Base-by-base conservation (phyloP, 2,888 invertebrate species). In the Ophioninae sp. region DNA sequence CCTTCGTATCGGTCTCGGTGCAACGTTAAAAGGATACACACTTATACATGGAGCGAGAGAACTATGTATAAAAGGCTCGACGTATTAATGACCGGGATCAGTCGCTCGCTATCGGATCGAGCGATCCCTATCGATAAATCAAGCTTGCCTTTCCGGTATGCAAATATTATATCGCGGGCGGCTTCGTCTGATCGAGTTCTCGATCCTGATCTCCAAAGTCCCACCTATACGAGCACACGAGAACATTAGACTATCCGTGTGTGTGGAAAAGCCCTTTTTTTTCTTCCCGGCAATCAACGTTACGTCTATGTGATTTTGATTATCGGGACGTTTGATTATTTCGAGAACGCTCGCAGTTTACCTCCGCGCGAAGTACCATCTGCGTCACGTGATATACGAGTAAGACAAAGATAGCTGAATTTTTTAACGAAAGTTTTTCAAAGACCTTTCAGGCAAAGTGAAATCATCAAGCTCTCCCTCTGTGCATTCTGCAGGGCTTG, bases 131-230 rank as follows among this genome's bases (percentile, higher is more conserved):
- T 85, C 86, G 87, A 86, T 88, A 87, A 87, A 87, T 89, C 88
- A 88, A 85, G 84, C 83, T 69, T 65, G 87, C 86, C 81, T 85
- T 86, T 85, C 88, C 85, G 86, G 87, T 89, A 89, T 89, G 89
- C 87, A 90, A 89, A 90, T 84, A 83, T 78, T 65, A 79, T 89
- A 85, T 83, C 79, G 67, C 81, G 86, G 82, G 83, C 85, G 84
- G 78, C 84, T 84, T 84, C 85, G 73, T 83, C 83, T 75, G 85
- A 87, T 87, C 86, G 75, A 83, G 81, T 82, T 82, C 58, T 83
- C 82, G 74, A 72, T 77, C 75, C 67, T 79, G 78, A 59, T 82
- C 79, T 71, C 78, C 65, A 76, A 69, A 67, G 77, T 37, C 44
- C n/a, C 59, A 20, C 51, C 41, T 64, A 58, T 17, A 56, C 59